A percentile compares a stretch with the other conserved stretches of the same genome.
phyloP scores from a whole-genome alignment of 2,888 invertebrate species.

The Synergus japonicus region DNA sequence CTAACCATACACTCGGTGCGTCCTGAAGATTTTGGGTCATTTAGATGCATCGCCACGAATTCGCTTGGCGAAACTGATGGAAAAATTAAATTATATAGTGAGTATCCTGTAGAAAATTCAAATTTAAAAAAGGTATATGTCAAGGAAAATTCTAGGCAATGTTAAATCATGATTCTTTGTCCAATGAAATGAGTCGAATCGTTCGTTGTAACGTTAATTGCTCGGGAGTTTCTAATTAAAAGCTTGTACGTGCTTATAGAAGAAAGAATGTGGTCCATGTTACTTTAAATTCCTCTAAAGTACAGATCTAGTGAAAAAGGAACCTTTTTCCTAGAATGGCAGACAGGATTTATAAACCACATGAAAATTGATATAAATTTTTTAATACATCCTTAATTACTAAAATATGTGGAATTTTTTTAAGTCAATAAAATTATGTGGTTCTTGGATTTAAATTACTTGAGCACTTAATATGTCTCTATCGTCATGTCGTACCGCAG shows the following conservation, averaged over 20 bases:
- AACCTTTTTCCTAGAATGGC: neutral
- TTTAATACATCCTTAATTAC: neutral
- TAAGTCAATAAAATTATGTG: neutral
- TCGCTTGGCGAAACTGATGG: slow-evolving; percentile 78
- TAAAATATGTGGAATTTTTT: slow-evolving; percentile 12
- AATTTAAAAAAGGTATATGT: neutral
- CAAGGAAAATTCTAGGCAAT: slow-evolving; percentile 38
- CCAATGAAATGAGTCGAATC: slow-evolving; percentile 50
- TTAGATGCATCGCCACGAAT: slow-evolving; percentile 78
- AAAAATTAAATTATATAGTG: slow-evolving; percentile 78
- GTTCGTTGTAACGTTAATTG: slow-evolving; percentile 55
- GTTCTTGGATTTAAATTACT: neutral
- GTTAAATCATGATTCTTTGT: slow-evolving; percentile 49
- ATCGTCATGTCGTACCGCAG: slow-evolving; percentile 48
- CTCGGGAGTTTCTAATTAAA: slow-evolving; percentile 58
- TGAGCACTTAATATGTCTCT: slow-evolving; percentile 44
- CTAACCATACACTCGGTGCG: slow-evolving; percentile 76
- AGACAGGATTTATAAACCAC: neutral
- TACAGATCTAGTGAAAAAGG: slow-evolving; percentile 44
- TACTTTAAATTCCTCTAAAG: slow-evolving; percentile 52
- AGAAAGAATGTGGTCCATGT: slow-evolving; percentile 50
- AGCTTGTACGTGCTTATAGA: slow-evolving; percentile 52
- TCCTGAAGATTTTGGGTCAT: slow-evolving; percentile 75
- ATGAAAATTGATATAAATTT: neutral
- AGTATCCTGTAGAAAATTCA: slow-evolving; percentile 58